Conservation (phyloP, 2,113 vertebrate genomes). For the Gavia stellata region DNA sequence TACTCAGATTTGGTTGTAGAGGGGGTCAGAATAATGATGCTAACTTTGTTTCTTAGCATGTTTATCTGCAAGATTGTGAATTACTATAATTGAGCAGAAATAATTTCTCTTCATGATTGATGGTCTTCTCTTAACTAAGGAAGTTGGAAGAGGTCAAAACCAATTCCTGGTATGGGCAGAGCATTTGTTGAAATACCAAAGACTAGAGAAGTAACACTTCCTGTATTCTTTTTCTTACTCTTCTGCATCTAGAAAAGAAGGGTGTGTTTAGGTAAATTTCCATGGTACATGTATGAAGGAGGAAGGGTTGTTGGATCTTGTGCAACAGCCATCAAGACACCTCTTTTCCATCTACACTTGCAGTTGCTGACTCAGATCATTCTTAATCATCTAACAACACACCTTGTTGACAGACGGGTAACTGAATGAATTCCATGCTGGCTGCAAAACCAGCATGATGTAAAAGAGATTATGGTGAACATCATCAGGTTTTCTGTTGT, state of each 20-base stretch:
- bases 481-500: background rate
- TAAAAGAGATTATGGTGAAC: background rate
- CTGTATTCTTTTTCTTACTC: background rate
- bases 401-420: background rate
- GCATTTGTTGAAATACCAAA: background rate
- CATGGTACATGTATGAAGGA: rapidly evolving
- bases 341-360: background rate
- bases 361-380: background rate
- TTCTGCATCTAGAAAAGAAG: background rate
- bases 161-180: background rate
- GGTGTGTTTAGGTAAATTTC: background rate
- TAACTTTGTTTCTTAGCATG: background rate
- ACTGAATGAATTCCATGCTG: background rate
- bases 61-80: background rate
- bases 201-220: background rate
- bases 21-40: background rate
- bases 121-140: background rate
- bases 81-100: background rate
- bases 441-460: background rate
- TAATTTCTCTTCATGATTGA: background rate
- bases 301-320: background rate
- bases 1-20: background rate
- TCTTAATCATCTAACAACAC: background rate
- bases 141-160: background rate
- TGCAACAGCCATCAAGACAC: background rate